Conservation (phyloP, 1,140 invertebrate species). For the Paraescarpia echinospica region DNA sequence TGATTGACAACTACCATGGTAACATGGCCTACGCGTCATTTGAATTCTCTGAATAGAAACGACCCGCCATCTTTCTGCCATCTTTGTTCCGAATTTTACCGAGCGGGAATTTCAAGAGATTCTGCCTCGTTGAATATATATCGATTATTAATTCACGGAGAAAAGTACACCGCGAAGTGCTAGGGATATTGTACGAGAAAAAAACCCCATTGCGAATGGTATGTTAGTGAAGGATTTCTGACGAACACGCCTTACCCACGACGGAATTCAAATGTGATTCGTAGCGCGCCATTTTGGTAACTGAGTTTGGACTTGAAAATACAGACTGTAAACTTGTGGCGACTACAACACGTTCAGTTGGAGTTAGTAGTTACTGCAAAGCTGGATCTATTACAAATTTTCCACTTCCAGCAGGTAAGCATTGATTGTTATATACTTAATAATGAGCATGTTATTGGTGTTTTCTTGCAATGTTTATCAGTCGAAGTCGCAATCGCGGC, state of each 20-base stretch:
- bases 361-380: not conserved
- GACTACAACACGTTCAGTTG: constrained; percentile 4
- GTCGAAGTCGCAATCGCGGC: not conserved
- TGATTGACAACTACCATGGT: constrained; percentile 5
- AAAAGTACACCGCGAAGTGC: not conserved
- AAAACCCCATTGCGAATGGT: not conserved
- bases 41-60: constrained; percentile 1
- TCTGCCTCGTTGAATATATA: not conserved
- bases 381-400: not conserved
- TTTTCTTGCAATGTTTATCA: not conserved
- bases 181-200: not conserved
- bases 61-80: constrained; percentile 3
- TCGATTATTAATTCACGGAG: not conserved
- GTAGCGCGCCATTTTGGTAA: constrained; percentile 3
- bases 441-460: not conserved
- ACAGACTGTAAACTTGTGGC: not conserved
- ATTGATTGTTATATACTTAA: not conserved
- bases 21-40: constrained; percentile 3
- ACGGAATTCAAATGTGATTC: not conserved
- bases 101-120: not conserved
- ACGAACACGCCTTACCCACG: not conserved
- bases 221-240: constrained; percentile 1
- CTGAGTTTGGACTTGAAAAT: constrained; percentile 5
- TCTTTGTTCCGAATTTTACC: constrained; percentile 5
- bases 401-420: not conserved